A percentile compares a stretch with the other conserved stretches of the same genome.
phyloP scores from a whole-genome alignment of 2,113 vertebrate genomes.

The Oophaga pumilio region DNA sequence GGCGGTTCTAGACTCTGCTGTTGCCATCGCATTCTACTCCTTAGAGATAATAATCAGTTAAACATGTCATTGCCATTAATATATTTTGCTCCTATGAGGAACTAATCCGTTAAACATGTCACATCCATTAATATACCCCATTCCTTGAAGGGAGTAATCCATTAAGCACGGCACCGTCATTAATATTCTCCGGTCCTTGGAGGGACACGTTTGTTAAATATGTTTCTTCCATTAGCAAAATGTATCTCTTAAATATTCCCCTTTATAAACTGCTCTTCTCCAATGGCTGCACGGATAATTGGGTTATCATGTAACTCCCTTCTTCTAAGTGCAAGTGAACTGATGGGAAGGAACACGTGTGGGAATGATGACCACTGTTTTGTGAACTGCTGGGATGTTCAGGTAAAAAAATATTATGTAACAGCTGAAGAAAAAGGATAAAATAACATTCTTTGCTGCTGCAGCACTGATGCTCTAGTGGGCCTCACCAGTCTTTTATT shows the following conservation, averaged over 20 bases:
- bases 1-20: not conserved
- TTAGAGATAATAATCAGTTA: constrained; percentile 34
- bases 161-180: constrained; percentile 34
- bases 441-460: no score
- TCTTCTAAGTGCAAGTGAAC: not conserved
- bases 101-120: constrained; percentile 36
- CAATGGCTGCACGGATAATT: not conserved
- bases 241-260: constrained; percentile 14
- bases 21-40: not conserved
- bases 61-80: constrained; percentile 48
- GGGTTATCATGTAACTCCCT: not conserved
- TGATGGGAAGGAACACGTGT: not conserved
- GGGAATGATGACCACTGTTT: not conserved
- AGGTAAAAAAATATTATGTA: no score
- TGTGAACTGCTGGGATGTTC: not conserved
- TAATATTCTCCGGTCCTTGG: constrained; percentile 44
- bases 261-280: not conserved
- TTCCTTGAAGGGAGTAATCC: constrained; percentile 34
- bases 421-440: no score
- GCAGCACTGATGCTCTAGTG: no score
- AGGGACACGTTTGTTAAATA: constrained; percentile 40
- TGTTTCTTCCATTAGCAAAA: constrained; percentile 39
- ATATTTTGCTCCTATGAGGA: constrained; percentile 26
- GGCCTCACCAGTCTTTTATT: no score
- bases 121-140: constrained; percentile 28